These are phyloP conservation scores for Bos taurus DNA, from an alignment of 2,113 vertebrate genomes.

Conservation along the genomic window ARS-UCD2.0 NC_037339.1:31574001-31574500, in stretches of 20 bases:
- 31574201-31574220: neutral
- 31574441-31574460: neutral
- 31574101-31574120: neutral
- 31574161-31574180: neutral
- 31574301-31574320: neutral
- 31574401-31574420: neutral
- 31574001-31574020: neutral
- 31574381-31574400: neutral
- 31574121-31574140: no score
- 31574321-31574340: neutral
- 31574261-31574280: neutral
- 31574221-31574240: neutral
- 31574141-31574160: neutral
- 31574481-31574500: neutral
- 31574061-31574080: neutral
- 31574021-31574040: neutral
- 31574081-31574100: neutral
- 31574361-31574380: neutral
- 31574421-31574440: neutral
- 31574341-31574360: neutral
- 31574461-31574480: neutral
- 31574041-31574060: neutral
- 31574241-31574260: neutral
- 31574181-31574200: neutral
- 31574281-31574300: neutral